A percentile compares a stretch with the other conserved stretches of the same genome.
These are phyloP conservation scores for Leptestheria dahalacensis DNA, from an alignment of 1,140 invertebrate genomes.

Conservation along the genomic window DNA sequence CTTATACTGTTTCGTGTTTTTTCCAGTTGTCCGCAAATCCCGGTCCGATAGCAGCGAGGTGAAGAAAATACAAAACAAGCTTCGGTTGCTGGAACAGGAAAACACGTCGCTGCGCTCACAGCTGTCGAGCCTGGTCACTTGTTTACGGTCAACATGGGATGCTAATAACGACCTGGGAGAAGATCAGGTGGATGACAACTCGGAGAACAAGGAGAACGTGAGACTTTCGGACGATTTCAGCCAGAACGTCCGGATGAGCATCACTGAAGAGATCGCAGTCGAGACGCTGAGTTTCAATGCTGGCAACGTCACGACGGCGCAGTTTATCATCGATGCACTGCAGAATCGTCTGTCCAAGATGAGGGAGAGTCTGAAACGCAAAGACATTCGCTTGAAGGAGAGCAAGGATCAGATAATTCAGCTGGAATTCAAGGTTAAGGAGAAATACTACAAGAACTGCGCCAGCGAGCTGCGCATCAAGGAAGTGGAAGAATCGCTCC, in stretches of 20 bases:
- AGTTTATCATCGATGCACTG: conserved; percentile 10
- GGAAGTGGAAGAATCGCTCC: background rate
- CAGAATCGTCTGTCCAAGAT: conserved; percentile 10
- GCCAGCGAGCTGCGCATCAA: conserved; percentile 7
- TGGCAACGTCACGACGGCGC: background rate
- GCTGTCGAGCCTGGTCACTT: background rate
- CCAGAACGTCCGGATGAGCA: background rate
- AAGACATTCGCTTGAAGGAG: conserved; percentile 10
- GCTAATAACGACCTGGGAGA: background rate
- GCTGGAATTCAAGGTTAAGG: conserved; percentile 15
- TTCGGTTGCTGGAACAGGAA: conserved; percentile 6
- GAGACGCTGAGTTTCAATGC: background rate
- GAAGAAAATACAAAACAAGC: background rate
- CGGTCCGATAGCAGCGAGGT: conserved; percentile 9
- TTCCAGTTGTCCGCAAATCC: conserved; percentile 1
- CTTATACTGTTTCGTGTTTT: too few relatives aligned
- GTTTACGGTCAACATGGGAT: conserved; percentile 4
- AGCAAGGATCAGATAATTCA: conserved; percentile 5
- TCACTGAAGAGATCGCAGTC: background rate
- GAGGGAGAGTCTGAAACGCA: conserved; percentile 14
- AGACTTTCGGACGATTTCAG: background rate
- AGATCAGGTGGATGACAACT: background rate
- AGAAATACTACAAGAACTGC: conserved; percentile 8
- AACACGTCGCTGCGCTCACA: conserved; percentile 4
- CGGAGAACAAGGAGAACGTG: background rate